Conservation (phyloP, 2,888 invertebrate genomes). For the Alcis repandata region DNA sequence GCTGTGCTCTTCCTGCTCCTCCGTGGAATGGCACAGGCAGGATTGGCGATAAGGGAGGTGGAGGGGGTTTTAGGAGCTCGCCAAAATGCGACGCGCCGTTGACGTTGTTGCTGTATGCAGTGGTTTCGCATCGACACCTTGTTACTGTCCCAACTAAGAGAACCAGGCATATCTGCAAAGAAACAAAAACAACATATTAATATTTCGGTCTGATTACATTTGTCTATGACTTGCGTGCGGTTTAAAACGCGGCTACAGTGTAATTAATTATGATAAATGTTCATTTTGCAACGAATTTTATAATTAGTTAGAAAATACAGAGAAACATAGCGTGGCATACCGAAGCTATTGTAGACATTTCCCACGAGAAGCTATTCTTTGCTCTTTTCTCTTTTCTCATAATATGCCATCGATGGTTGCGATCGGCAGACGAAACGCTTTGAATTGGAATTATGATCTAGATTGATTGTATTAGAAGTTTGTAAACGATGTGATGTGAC, state of each 20-base stretch:
- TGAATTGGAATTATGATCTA: constrained; percentile 63
- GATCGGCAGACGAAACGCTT: constrained; percentile 71
- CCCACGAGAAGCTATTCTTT: constrained; percentile 81
- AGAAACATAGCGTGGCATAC: constrained; percentile 79
- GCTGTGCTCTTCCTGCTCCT: constrained; percentile 65
- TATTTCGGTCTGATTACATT: background rate
- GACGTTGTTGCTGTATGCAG: constrained; percentile 60
- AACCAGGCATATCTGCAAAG: constrained; percentile 74
- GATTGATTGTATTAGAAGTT: constrained; percentile 52
- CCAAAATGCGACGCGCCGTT: constrained; percentile 71
- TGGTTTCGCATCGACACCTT: constrained; percentile 67
- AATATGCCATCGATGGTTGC: constrained; percentile 68
- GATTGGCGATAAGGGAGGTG: constrained; percentile 70
- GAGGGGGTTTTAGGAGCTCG: constrained; percentile 78
- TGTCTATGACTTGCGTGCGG: background rate
- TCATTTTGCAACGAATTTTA: constrained; percentile 56
- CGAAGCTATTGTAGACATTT: constrained; percentile 72
- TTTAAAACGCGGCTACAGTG: background rate
- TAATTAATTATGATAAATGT: constrained; percentile 30
- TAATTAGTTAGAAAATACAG: constrained; percentile 80
- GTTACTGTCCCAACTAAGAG: constrained; percentile 65
- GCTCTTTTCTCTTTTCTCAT: constrained; percentile 85
- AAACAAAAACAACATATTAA: constrained; percentile 41
- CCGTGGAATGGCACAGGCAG: constrained; percentile 77
- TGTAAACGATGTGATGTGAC: constrained; percentile 25